Evolutionary conservation across 1,140 invertebrate genomes (phyloP).

Genomic region (Drosophila nebulosa): DNA sequence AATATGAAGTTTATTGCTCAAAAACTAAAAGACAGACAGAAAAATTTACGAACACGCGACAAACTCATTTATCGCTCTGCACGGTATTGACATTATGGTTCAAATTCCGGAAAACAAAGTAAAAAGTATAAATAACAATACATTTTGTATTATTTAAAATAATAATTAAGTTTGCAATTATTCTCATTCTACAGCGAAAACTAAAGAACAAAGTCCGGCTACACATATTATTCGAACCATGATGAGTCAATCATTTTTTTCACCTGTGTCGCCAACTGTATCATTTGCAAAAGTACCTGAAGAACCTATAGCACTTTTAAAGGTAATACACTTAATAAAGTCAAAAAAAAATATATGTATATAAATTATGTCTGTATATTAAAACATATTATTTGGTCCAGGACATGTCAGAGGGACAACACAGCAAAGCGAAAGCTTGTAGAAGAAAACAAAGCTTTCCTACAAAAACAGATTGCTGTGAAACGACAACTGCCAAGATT

Average conservation of each 20-base stretch:
- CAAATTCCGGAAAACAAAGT: too few species aligned
- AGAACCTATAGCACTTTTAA: constrained; percentile 74
- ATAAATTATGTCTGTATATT: neutral
- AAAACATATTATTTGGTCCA: constrained; percentile 7
- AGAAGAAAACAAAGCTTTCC: constrained; percentile 80
- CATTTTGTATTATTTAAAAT: too few species aligned
- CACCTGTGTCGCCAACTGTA: constrained; percentile 83
- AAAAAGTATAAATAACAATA: too few species aligned
- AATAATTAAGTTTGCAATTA: too few species aligned
- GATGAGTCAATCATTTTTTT: constrained; percentile 87
- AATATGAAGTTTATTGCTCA: too few species aligned
- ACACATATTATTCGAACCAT: constrained; percentile 87
- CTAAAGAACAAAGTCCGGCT: constrained; percentile 84
- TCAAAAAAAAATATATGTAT: neutral
- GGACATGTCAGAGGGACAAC: constrained; percentile 65
- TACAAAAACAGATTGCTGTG: constrained; percentile 65
- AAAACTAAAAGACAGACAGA: too few species aligned
- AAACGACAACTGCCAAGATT: constrained; percentile 45
- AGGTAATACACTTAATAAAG: constrained; percentile 48
- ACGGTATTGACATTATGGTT: too few species aligned
- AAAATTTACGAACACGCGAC: too few species aligned
- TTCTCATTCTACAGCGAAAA: constrained; percentile 50
- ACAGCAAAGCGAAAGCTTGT: constrained; percentile 61
- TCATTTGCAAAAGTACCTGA: constrained; percentile 69
- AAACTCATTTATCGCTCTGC: too few species aligned